phyloP scores from a whole-genome alignment of 2,113 vertebrate species.

The Ramphastos sulfuratus region DNA sequence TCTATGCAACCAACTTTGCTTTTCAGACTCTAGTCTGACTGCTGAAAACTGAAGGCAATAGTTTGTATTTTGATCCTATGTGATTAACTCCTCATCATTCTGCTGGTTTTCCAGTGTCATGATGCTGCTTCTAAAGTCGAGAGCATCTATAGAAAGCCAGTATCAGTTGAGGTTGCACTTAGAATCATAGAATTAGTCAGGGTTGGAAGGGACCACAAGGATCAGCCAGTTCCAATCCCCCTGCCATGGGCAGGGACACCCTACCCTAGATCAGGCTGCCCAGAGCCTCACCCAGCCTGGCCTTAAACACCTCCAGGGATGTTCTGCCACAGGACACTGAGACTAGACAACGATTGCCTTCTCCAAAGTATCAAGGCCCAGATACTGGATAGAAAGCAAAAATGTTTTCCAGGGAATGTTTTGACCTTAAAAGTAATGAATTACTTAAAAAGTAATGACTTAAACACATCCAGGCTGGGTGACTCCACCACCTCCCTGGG shows the following conservation, averaged over 20 bases:
- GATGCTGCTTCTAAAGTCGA: not conserved
- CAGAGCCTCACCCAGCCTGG: no score
- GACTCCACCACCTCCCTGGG: no score
- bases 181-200: no score
- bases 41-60: not conserved
- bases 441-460: no score
- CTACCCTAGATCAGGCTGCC: no score
- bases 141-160: not conserved
- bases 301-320: no score
- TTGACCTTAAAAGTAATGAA: not conserved
- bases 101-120: not conserved
- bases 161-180: not conserved
- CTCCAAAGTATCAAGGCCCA: not conserved
- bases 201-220: no score
- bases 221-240: no score
- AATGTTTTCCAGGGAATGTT: not conserved
- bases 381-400: fast-evolving
- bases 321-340: not conserved
- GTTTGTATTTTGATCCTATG: not conserved
- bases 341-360: not conserved
- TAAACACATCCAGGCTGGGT: no score
- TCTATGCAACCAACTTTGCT: not conserved
- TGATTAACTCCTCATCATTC: not conserved
- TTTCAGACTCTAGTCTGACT: not conserved
- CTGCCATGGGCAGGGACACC: no score